A percentile compares a stretch with the other conserved stretches of the same genome.
Evolutionary conservation across 1,140 invertebrate species (phyloP).

Genomic region (Drosophila rufa): DNA sequence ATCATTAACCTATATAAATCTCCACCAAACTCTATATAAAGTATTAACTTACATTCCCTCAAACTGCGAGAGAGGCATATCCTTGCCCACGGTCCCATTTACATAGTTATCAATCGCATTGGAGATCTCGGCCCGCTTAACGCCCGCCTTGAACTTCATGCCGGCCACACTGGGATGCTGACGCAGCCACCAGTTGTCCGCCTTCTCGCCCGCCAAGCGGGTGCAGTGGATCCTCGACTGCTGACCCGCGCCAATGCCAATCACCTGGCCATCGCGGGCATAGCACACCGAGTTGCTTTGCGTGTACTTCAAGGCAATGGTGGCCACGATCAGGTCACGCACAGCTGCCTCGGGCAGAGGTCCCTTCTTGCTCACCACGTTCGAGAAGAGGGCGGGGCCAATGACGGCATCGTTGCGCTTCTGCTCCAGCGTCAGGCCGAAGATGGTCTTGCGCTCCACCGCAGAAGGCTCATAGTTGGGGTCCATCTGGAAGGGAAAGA

Average conservation of each 20-base stretch:
- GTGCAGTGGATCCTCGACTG: conserved; percentile 99
- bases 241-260: conserved; percentile 98
- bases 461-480: conserved; percentile 92
- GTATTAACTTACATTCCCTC: conserved; percentile 69
- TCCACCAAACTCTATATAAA: no score
- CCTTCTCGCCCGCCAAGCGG: conserved; percentile 97
- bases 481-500: conserved; percentile 91
- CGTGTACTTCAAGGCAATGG: conserved; percentile 98
- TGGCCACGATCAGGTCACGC: conserved; percentile 97
- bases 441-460: conserved; percentile 95
- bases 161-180: conserved; percentile 94
- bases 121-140: conserved; percentile 96
- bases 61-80: conserved; percentile 85
- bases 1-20: background rate
- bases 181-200: conserved; percentile 99
- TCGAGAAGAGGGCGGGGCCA: conserved; percentile 91
- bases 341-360: conserved; percentile 91
- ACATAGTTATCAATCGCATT: conserved; percentile 99
- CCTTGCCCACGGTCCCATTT: conserved; percentile 93
- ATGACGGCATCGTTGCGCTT: conserved; percentile 96
- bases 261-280: conserved; percentile 93
- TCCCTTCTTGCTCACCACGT: conserved; percentile 92
- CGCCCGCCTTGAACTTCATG: conserved; percentile 95
- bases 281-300: conserved; percentile 89
- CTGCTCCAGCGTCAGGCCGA: conserved; percentile 96